Conservation (phyloP, 2,888 invertebrate species). For the Rhingia rostrata region DNA sequence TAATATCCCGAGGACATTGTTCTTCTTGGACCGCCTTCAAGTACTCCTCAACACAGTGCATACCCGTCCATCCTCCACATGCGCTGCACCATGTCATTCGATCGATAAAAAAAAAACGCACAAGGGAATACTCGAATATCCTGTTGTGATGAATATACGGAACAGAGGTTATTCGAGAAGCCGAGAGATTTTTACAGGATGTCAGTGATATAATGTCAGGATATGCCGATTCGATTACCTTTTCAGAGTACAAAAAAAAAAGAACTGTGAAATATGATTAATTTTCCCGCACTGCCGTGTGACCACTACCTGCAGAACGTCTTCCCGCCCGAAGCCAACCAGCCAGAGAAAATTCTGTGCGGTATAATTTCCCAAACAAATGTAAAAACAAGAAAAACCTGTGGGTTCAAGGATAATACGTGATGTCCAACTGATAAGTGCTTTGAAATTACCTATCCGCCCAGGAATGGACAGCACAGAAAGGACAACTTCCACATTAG, state of each 20-base stretch:
- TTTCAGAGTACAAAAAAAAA: constrained; percentile 50
- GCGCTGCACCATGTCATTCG: constrained; percentile 41
- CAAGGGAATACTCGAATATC: constrained; percentile 65
- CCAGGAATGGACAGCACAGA: constrained; percentile 15
- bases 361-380: constrained; percentile 20
- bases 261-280: constrained; percentile 73
- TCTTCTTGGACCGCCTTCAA: constrained; percentile 66
- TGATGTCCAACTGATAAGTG: constrained; percentile 71
- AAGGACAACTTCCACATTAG: constrained; percentile 59
- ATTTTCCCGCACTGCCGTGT: constrained; percentile 52
- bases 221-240: constrained; percentile 72
- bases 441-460: constrained; percentile 50
- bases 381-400: constrained; percentile 26
- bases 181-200: constrained; percentile 60
- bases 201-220: constrained; percentile 72
- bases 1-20: constrained; percentile 61
- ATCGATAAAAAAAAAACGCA: constrained; percentile 51
- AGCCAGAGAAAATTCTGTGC: constrained; percentile 4
- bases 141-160: constrained; percentile 34
- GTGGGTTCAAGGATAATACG: constrained; percentile 59
- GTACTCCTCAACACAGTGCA: constrained; percentile 9
- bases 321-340: constrained; percentile 1
- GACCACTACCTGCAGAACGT: constrained; percentile 68
- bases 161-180: constrained; percentile 53
- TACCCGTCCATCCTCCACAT: background rate